Evolutionary conservation across 2,888 invertebrate genomes (phyloP).

Genomic region (Steinernema carpocapsae): DNA sequence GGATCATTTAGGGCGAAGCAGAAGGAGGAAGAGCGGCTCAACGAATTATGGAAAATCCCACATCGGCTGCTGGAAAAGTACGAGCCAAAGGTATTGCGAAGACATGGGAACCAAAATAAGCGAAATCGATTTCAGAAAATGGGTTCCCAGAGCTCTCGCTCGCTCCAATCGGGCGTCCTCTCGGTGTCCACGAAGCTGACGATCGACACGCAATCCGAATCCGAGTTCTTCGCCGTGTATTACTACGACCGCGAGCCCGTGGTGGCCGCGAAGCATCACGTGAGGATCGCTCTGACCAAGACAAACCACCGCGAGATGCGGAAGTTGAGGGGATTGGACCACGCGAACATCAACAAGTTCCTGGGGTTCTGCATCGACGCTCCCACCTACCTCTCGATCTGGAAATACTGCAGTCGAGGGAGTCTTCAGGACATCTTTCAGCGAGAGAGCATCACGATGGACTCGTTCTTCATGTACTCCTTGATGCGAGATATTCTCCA

Average conservation of each 20-base stretch:
- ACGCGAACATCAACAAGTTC: constrained; percentile 65
- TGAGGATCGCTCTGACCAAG: constrained; percentile 40
- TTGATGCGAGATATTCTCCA: constrained; percentile 59
- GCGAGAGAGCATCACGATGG: constrained; percentile 46
- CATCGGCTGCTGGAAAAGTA: constrained; percentile 41
- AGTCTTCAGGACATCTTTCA: constrained; percentile 41
- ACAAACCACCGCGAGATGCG: constrained; percentile 36
- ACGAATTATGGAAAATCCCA: constrained; percentile 41
- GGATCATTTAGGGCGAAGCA: constrained; percentile 7
- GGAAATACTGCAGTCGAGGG: constrained; percentile 62
- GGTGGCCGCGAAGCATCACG: constrained; percentile 45
- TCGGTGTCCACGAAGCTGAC: constrained; percentile 43
- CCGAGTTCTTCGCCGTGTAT: constrained; percentile 46
- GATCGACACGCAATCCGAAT: constrained; percentile 41
- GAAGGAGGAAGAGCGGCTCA: constrained; percentile 29
- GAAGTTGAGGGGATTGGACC: constrained; percentile 58
- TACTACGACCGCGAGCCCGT: constrained; percentile 44
- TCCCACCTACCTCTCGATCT: constrained; percentile 52
- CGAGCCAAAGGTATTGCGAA: constrained; percentile 30
- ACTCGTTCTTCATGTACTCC: constrained; percentile 64
- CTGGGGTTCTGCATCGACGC: constrained; percentile 62
- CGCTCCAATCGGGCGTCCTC: constrained; percentile 36
- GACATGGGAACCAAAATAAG: no score
- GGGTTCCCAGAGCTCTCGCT: constrained; percentile 39
- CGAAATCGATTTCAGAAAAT: constrained; percentile 15